Evolutionary conservation across 2,888 invertebrate species (phyloP).

Genomic region (Deroplatys truncata): DNA sequence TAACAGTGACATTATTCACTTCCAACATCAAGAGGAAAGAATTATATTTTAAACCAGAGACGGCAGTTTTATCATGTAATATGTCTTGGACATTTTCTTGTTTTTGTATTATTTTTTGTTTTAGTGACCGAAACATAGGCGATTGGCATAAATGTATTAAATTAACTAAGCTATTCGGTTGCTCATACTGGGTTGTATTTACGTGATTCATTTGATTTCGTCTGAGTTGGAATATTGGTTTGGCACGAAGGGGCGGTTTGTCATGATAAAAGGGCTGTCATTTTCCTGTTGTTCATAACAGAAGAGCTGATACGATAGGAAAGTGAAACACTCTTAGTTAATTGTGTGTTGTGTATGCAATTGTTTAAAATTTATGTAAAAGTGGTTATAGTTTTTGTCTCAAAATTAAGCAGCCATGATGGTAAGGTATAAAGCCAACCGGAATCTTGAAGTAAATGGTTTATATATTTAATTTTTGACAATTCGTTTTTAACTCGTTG

Average conservation of each 20-base stretch:
- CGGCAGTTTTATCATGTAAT: too few species aligned
- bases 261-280: not conserved
- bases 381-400: not conserved
- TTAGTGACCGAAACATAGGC: too few species aligned
- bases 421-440: constrained; percentile 4
- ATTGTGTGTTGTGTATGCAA: not conserved
- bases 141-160: too few species aligned
- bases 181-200: not conserved
- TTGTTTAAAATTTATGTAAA: not conserved
- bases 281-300: not conserved
- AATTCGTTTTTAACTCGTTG: not conserved
- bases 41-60: too few species aligned
- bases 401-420: constrained; percentile 18
- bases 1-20: too few species aligned
- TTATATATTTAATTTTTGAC: not conserved
- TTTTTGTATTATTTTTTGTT: too few species aligned
- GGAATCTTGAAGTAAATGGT: not conserved
- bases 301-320: not conserved
- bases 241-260: not conserved
- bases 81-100: too few species aligned
- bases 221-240: not conserved
- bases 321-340: not conserved
- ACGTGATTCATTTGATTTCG: not conserved
- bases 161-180: not conserved
- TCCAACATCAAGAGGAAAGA: too few species aligned